Evolutionary conservation across 2,888 invertebrate genomes (phyloP), one percentile per base, ranked within the genome.

Genomic region (Embidobia sp.): DNA sequence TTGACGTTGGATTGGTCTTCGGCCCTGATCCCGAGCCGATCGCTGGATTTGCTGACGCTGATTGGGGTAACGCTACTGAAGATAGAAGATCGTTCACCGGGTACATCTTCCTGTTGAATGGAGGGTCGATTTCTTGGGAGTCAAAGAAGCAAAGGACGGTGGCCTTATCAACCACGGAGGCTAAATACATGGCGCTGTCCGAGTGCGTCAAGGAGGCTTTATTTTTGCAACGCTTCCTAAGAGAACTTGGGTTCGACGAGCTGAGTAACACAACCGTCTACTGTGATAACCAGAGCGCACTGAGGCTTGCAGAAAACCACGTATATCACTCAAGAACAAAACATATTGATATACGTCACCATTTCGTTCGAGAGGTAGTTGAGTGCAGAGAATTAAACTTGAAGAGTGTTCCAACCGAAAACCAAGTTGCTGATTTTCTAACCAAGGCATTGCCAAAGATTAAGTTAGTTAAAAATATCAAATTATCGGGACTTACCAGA

Each of bases 11-110:
- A 18, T 51, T 87, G 3, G 11, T 27, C 3, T 86, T 77, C 59
- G 46, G 40, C 2, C 29, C 19, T 8, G 18, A 27, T 1, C 10
- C 11, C 1, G 48, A 53, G 2, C 40, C 63, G 0, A 10, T 85
- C 4, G 7, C 7, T 5, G 83, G 83, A 4, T 87, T 61, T 44
- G 78, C 76, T 2, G 87, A 87, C 75, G 79, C 85, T 0, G 87
- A 86, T 48, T 83, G 80, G 80, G 85, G 79, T 0, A 78, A 67
- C n/a, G 78, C 79, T 19, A 48, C 33, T 7, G 49, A 33, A 2
- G 73, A 80, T 10, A 11, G 82, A 10, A 77, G 79, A 11, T 84
- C 83, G 0, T 82, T 69, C n/a, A 77, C 78, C 5, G 84, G 82
- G 11, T 78, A 49, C 10, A 46, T 77, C 0, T 80, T 81, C 13